Conservation (phyloP, 1,140 invertebrate genomes). For the Ptiloglossa arizonensis region DNA sequence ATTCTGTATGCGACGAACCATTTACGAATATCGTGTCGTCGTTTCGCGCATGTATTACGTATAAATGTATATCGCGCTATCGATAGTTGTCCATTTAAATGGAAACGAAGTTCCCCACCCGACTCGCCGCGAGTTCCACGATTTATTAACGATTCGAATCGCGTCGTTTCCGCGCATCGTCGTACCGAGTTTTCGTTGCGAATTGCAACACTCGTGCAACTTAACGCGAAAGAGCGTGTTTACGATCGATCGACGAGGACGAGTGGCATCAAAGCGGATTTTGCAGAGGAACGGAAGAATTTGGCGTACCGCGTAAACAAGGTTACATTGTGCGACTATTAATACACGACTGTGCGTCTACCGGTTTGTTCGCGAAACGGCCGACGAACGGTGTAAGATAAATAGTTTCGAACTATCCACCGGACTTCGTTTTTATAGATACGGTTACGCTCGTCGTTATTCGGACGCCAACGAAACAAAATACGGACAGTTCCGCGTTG, state of each 20-base stretch:
- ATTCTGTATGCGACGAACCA: not conserved
- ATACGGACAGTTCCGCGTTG: too few species aligned
- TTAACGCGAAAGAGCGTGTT: not conserved
- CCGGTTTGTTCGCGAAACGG: not conserved
- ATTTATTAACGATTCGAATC: not conserved
- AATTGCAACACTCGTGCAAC: not conserved
- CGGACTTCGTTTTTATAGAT: too few species aligned
- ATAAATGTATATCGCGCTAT: not conserved
- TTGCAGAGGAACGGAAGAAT: not conserved
- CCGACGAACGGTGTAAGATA: not conserved
- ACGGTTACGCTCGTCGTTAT: too few species aligned
- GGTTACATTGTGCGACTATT: not conserved
- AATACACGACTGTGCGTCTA: not conserved
- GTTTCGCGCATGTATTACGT: not conserved
- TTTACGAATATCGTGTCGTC: slow-evolving; percentile 14
- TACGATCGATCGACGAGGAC: too few species aligned
- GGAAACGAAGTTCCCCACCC: not conserved
- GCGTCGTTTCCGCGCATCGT: not conserved
- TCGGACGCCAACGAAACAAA: too few species aligned
- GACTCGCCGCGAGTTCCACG: not conserved
- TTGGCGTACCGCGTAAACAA: slow-evolving; percentile 6
- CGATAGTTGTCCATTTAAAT: not conserved
- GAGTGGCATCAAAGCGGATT: not conserved
- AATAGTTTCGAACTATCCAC: not conserved
- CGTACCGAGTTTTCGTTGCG: not conserved